Evolutionary conservation across 2,888 invertebrate species (phyloP), one percentile per base, ranked within the genome.

Genomic region (Stegophylla sp.): DNA sequence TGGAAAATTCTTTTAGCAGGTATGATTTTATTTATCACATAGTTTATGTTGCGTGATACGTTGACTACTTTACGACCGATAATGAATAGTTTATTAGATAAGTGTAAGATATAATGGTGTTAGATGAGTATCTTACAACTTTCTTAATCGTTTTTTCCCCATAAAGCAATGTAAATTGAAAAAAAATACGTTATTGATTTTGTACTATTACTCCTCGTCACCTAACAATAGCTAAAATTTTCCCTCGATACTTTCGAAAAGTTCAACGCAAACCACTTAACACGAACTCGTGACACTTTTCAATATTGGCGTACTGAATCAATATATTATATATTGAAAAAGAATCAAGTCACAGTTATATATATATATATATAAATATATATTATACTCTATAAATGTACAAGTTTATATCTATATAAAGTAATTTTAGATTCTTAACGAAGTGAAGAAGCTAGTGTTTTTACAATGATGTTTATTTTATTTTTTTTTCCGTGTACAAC

Each of bases 1-100:
- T 69, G 26, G 71, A 79, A 23, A 61, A 51, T 53, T 64, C 56
- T 28, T 34, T 72, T 12, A 82, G 26, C 71, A 69, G 76, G 56
- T 82, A 63, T 15, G 48, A 63, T 13, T 63, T 34, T 63, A 12
- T 56, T 23, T 23, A 51, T 51, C 0, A 7, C n/a, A 1, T 51
- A 7, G 5, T 9, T 20, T 5, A n/a, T 51, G 7, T 20, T 9
- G n/a, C n/a, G n/a, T n/a, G 4, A 20, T 51, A 51, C 7, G 51
- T n/a, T 51, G 17, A 51, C 15, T 51, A 17, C 51, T 5, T n/a
- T n/a, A 4, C 15, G 51, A 51, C 15, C 15, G 51, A n/a, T 51
- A 51, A 4, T 51, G n/a, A 15, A 48, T 48, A 48, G 1, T 48
- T 17, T 51, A 13, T 0, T n/a, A n/a, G n/a, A 48, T 48, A 48